phyloP scores from a whole-genome alignment of 35 echinoderm and acorn worm genomes.

The Chiridota heheva region DNA sequence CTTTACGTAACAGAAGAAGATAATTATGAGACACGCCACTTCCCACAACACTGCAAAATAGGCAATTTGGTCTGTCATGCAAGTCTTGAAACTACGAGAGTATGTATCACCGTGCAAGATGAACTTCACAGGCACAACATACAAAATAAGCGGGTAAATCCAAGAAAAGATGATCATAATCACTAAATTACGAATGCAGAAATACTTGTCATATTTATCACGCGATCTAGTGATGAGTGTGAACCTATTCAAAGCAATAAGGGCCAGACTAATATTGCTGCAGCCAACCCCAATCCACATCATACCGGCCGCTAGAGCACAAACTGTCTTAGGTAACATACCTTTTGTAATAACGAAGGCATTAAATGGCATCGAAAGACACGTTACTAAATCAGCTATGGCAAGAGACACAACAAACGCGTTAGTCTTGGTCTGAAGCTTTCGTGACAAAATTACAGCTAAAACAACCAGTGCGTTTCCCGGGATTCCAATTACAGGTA shows the following conservation, averaged over 20 bases:
- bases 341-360: constrained; percentile 1
- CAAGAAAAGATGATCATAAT: not conserved
- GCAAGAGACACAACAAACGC: constrained; percentile 16
- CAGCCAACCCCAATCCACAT: constrained; percentile 22
- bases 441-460: too few relatives aligned
- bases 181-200: not conserved
- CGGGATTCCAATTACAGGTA: too few relatives aligned
- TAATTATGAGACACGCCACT: constrained; percentile 18
- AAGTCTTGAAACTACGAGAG: constrained; percentile 16
- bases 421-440: too few relatives aligned
- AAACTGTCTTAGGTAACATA: not conserved
- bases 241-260: constrained; percentile 24
- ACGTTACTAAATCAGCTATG: constrained; percentile 9
- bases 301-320: not conserved
- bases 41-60: not conserved
- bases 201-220: not conserved
- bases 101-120: not conserved
- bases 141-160: not conserved
- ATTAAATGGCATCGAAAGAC: constrained; percentile 22
- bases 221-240: constrained; percentile 9
- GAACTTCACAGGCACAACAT: constrained; percentile 1
- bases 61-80: not conserved
- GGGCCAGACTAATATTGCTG: constrained; percentile 12
- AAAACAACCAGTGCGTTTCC: too few relatives aligned
- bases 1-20: constrained; percentile 5